A percentile compares a stretch with the other conserved stretches of the same genome.
phyloP scores from a whole-genome alignment of 2,888 invertebrate genomes.

The Tethea ocularis region DNA sequence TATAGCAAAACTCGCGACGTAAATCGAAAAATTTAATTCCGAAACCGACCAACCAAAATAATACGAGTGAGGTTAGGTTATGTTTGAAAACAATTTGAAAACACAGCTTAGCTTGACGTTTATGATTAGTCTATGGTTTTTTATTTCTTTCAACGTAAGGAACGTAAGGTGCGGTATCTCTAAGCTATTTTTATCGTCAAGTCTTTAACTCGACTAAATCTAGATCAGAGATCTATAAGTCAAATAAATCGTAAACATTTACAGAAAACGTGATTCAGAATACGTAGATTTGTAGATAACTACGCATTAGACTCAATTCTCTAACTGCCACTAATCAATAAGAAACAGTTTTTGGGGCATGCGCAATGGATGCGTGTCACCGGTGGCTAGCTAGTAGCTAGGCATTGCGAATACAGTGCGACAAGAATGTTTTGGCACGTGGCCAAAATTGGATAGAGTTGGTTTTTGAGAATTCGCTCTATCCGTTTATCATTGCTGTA shows the following conservation, averaged over 20 bases:
- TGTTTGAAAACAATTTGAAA: conserved; percentile 43
- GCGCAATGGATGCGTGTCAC: not conserved
- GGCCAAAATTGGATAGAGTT: no score
- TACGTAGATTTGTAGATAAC: no score
- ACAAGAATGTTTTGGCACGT: no score
- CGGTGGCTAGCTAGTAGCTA: no score
- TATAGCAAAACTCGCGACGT: conserved; percentile 13
- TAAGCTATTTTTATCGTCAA: conserved; percentile 10
- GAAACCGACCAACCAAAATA: conserved; percentile 34
- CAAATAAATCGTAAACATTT: not conserved
- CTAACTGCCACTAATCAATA: conserved; percentile 41
- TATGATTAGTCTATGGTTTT: not conserved
- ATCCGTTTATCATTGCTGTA: no score
- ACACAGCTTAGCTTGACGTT: conserved; percentile 37
- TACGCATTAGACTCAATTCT: no score
- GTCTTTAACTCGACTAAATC: not conserved
- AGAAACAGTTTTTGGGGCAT: not conserved
- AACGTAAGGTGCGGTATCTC: conserved; percentile 3
- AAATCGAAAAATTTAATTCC: conserved; percentile 14
- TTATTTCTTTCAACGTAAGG: conserved; percentile 13
- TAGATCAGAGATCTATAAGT: not conserved
- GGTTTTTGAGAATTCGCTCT: no score
- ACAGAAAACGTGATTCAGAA: not conserved
- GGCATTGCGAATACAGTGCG: no score
- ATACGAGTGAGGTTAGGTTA: no score